These are phyloP conservation scores for Bombus picipes DNA, from an alignment of 1,140 invertebrate species.

Conservation along the genomic window DNA sequence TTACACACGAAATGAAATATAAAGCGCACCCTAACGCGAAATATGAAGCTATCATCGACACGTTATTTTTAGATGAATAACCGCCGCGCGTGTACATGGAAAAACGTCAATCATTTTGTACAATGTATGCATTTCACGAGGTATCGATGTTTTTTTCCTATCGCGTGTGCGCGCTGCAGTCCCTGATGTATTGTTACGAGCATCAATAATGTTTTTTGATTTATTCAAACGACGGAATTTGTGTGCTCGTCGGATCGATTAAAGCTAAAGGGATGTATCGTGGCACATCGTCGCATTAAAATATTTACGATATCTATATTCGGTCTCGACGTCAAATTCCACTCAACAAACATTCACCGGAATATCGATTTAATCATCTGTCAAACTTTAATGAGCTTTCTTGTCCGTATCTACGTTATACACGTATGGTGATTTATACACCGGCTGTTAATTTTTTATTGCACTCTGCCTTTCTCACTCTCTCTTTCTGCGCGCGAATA, in stretches of 20 bases:
- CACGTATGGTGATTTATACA: constrained; percentile 36
- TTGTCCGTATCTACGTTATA: constrained; percentile 2
- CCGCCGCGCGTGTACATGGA: background rate
- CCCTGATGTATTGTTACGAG: constrained; percentile 25
- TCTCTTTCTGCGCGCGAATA: constrained; percentile 8
- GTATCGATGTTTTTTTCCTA: constrained; percentile 4
- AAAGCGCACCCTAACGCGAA: background rate
- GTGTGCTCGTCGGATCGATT: constrained; percentile 42
- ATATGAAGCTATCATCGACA: background rate
- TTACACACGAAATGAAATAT: background rate
- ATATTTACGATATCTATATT: constrained; percentile 64
- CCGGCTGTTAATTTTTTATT: constrained; percentile 51
- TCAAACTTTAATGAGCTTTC: constrained; percentile 54
- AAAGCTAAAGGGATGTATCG: constrained; percentile 45
- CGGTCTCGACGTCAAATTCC: constrained; percentile 26
- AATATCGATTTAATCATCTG: constrained; percentile 56
- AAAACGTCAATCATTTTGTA: constrained; percentile 24
- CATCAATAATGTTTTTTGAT: constrained; percentile 49
- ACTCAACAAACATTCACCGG: constrained; percentile 39
- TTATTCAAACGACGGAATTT: constrained; percentile 54
- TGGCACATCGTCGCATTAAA: constrained; percentile 58
- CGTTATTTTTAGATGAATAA: constrained; percentile 15
- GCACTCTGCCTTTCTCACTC: background rate
- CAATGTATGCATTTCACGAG: constrained; percentile 2
- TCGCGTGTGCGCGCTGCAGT: background rate